A percentile compares a stretch with the other conserved stretches of the same genome.
These are phyloP conservation scores for Loriculus beryllinus DNA, from an alignment of 2,797 vertebrate genomes.

Conservation along the genomic window DNA sequence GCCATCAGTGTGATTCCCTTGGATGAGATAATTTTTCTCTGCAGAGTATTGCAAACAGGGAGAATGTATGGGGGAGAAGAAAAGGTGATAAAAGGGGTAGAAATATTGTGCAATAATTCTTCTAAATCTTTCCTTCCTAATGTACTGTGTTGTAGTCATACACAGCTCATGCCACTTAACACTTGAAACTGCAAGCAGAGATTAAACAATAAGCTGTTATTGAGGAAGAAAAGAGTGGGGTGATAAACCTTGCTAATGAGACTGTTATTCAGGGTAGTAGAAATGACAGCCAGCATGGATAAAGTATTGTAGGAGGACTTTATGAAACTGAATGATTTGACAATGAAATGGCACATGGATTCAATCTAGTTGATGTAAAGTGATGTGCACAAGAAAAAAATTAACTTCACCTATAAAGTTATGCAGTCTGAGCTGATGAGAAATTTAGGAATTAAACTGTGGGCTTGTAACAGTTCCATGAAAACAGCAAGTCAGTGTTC, in stretches of 20 bases:
- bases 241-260: conserved; percentile 27
- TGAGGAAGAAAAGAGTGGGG: not conserved
- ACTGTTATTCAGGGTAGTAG: conserved; percentile 31
- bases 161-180: not conserved
- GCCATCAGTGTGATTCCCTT: not conserved
- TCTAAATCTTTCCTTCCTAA: conserved; percentile 1
- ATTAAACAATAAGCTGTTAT: conserved; percentile 43
- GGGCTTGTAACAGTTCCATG: not conserved
- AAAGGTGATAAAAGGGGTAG: conserved; percentile 41
- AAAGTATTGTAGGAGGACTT: not conserved
- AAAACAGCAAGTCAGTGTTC: not conserved
- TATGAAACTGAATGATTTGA: not conserved
- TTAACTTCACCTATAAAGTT: not conserved
- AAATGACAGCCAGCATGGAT: conserved; percentile 3
- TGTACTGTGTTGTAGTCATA: not conserved
- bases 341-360: not conserved
- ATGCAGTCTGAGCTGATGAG: not conserved
- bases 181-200: conserved; percentile 17
- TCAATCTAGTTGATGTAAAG: not conserved
- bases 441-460: not conserved
- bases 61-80: not conserved
- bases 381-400: not conserved
- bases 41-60: not conserved
- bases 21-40: not conserved
- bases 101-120: conserved; percentile 40